These are phyloP conservation scores for Zaprionus lachaisei DNA, from an alignment of 1,140 invertebrate genomes.

Conservation along the genomic window DNA sequence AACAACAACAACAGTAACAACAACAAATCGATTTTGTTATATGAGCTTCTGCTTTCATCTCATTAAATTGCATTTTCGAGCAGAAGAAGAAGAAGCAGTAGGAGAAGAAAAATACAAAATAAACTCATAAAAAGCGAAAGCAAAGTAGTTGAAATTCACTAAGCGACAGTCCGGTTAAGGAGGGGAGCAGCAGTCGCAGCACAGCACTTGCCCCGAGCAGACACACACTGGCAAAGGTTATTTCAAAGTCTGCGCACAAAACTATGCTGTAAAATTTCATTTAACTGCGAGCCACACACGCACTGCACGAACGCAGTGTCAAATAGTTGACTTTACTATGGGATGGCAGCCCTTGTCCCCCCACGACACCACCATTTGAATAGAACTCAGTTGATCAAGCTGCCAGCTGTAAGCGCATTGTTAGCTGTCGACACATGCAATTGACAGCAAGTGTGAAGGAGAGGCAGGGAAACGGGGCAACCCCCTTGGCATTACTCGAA, in stretches of 20 bases:
- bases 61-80: slow-evolving; percentile 42
- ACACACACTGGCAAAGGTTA: slow-evolving; percentile 38
- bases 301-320: not conserved
- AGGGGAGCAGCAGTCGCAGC: not conserved
- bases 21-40: slow-evolving; percentile 45
- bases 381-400: slow-evolving; percentile 29
- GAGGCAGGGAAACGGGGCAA: not conserved
- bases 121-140: slow-evolving; percentile 2
- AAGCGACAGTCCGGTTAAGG: not conserved
- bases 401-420: slow-evolving; percentile 24
- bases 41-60: slow-evolving; percentile 4
- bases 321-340: not conserved
- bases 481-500: slow-evolving; percentile 20
- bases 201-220: not conserved
- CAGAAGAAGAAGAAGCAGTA: not conserved
- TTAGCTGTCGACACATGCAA: slow-evolving; percentile 40
- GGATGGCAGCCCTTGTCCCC: not conserved
- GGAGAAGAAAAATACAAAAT: slow-evolving; percentile 4
- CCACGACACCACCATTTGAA: not conserved
- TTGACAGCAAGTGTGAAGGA: slow-evolving; percentile 4
- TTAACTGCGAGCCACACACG: slow-evolving; percentile 8
- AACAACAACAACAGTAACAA: not conserved
- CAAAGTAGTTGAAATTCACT: slow-evolving; percentile 23
- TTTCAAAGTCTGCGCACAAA: slow-evolving; percentile 75
- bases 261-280: slow-evolving; percentile 56